Percentiles rank a stretch among this genome's conserved stretches.
Conservation (phyloP, 2,797 vertebrate genomes). For the Sandelia bainsii region DNA sequence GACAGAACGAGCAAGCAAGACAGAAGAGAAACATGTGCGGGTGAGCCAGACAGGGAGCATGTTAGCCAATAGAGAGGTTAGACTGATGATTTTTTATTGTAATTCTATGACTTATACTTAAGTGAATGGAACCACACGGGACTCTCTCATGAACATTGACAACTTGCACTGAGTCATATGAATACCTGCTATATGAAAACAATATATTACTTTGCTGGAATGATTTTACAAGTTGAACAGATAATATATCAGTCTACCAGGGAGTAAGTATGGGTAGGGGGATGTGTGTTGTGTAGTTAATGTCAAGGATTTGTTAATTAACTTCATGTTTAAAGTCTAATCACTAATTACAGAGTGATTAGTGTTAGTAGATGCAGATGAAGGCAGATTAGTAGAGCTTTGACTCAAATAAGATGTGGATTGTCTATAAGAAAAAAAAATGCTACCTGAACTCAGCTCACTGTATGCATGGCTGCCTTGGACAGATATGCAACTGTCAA, state of each 20-base stretch:
- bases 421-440: not conserved
- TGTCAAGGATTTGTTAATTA: not conserved
- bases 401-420: not conserved
- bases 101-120: not conserved
- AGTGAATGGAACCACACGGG: not conserved
- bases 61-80: not conserved
- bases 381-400: not conserved
- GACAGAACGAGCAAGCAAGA: no score
- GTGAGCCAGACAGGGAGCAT: no score
- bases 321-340: not conserved
- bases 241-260: not conserved
- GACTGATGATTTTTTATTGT: not conserved
- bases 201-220: no score
- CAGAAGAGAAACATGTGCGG: no score
- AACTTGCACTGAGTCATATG: not conserved
- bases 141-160: not conserved
- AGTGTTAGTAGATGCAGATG: not conserved
- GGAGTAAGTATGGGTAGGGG: not conserved
- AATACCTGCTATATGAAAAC: not conserved
- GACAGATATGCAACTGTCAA: not conserved
- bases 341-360: not conserved
- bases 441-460: not conserved
- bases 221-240: no score
- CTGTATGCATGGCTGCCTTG: not conserved
- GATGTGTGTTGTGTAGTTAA: not conserved